Base-by-base conservation (phyloP, 2,888 invertebrate species). In the Nezara viridula region DNA sequence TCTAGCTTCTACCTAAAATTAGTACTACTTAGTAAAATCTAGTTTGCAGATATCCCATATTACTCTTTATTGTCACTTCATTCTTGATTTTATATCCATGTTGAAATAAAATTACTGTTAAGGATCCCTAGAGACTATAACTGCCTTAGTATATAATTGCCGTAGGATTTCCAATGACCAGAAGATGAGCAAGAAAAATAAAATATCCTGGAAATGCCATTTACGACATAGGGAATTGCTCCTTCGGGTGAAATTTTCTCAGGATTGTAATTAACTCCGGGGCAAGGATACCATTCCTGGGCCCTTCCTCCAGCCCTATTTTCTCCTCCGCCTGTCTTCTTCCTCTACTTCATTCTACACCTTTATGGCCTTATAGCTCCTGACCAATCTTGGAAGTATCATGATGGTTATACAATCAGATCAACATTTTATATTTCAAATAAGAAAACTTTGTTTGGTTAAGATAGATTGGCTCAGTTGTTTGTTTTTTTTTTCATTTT, bases 201-300 rank as follows among this genome's bases (percentile, higher is more conserved):
- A 81, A 40, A 44, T 81, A 81, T 81, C 81, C 40, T 0, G 12
- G n/a, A n/a, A 81, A 44, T 44, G 44, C n/a, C 44, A 81, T 81
- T 81, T 81, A 81, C 81, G 81, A 81, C 81, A n/a, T 21, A 1
- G 81, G 44, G 44, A n/a, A 81, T 81, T 81, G 81, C 44, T 44
- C 81, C 81, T 44, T 24, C n/a, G 81, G 81, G 81, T 44, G n/a
- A 44, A 81, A 44, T 81, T 44, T n/a, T n/a, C 81, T 16, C 81
- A 14, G 81, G 81, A 44, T 81, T 81, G 81, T 81, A 81, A 81
- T 81, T 81, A 81, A 81, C 81, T 81, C 81, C 44, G 14, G 9
- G 7, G 14, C 16, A 40, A 27, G 37, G 81, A 44, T 14, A 44
- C 81, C 44, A 14, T n/a, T 81, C 81, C 81, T 44, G 9, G 12